Base-by-base conservation (phyloP, 2,888 invertebrate species). In the Synergus japonicus region DNA sequence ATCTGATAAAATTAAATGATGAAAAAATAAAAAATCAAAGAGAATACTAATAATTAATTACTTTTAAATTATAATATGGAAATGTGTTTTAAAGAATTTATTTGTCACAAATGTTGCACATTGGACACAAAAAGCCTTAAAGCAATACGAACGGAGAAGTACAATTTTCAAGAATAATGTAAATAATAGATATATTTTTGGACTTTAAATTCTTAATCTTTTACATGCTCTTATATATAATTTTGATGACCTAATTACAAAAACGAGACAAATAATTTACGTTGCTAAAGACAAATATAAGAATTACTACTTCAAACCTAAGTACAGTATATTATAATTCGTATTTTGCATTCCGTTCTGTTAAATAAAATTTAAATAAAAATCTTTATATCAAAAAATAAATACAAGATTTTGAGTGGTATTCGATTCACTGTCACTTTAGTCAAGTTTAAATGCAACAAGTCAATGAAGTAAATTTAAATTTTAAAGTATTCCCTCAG, bases 301-400 rank as follows among this genome's bases (percentile, higher is more conserved):
- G 49, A 44, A 15, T 15, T 12, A 49, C 49, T 49, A 49, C 10
- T 46, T 66, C 12, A 43, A 43, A 66, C 43, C 66, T 66, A 66
- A 66, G 18, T 66, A n/a, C 18, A 43, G n/a, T 29, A 29, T 29
- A 46, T n/a, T n/a, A n/a, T 63, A 29, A 63, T 63, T 63, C 63
- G 13, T 63, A 29, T 29, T 12, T 13, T 22, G 29, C 13, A 29
- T 29, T 63, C 29, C 5, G 63, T 29, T 29, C 77, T 58, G 73
- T 67, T 79, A 81, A 83, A 76, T 63, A 44, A 81, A 65, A 41
- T 49, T 8, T 37, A 8, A 54, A 54, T 41, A 73, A 15, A 69
- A 29, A 15, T 22, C 12, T 29, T 22, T 29, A 22, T 13, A 63
- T 2, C 1, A 78, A 67, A 78, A 76, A 69, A 80, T 76, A 84